Base-by-base conservation (phyloP, 1,140 invertebrate genomes). In the Drosophila yakuba region DNA sequence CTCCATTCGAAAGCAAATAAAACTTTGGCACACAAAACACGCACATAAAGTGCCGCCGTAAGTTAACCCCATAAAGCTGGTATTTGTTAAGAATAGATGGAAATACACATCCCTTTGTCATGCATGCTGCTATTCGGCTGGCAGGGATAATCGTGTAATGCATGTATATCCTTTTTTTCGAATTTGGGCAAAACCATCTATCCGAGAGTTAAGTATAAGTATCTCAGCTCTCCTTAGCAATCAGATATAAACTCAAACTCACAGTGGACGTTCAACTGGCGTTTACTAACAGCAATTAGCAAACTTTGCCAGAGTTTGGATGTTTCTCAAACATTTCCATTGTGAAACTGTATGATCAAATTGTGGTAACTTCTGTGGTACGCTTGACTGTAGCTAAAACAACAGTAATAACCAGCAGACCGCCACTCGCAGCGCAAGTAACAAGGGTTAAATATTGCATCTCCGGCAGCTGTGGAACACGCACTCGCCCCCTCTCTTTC, bases 361-460 rank as follows among this genome's bases (percentile, higher is more conserved):
- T 50, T 32, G 11, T 36, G 14, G 35, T 20, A 11, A 36, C 28
- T 36, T 12, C 17, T 12, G 15, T 2, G n/a, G 1, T 15, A 36
- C 17, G 32, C 5, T 17, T 12, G 47, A 50, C 47, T 50, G 48
- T 51, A 17, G 48, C 48, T 35, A 36, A 36, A 51, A 36, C 28
- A 50, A 25, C 14, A 50, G 47, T 32, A 32, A 15, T 28, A 12
- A 17, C 48, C 28, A 51, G 15, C 28, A 35, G 32, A 51, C 15
- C 4, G 50, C 32, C 50, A 52, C 50, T 52, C 50, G 35, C 36
- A 52, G 50, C 32, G 50, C 15, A 52, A 50, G 28, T 36, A 52
- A 52, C 32, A 52, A 52, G 50, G 50, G 50, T 52, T 20, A 52
- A 52, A 52, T 52, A 52, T 36, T 52, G 50, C 50, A 52, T 36